Evolutionary conservation across 2,797 vertebrate species (phyloP).

Genomic region (Acanthurus lineatus): DNA sequence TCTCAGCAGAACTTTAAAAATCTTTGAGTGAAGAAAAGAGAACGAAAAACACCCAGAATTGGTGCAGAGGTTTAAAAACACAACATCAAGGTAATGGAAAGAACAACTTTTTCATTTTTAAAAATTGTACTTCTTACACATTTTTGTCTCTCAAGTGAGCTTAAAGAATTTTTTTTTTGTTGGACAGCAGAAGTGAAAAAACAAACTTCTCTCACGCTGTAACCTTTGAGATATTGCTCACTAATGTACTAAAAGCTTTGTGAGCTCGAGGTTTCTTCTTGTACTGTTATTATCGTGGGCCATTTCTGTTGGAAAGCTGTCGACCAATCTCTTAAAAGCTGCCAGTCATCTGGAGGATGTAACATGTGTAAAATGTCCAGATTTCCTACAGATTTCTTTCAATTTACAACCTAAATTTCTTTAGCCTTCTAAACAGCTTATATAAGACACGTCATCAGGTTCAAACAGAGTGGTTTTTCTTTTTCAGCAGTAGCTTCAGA

Average conservation of each 20-base stretch:
- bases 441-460: background rate
- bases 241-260: slow-evolving; percentile 1
- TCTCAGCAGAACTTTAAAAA: background rate
- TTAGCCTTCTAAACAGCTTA: background rate
- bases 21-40: too few relatives aligned
- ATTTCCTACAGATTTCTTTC: background rate
- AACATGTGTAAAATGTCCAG: background rate
- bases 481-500: background rate
- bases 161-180: background rate
- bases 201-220: background rate
- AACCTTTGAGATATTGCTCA: slow-evolving; percentile 10
- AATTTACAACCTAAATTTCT: background rate
- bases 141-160: background rate
- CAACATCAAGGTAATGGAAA: too few relatives aligned
- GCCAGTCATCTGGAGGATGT: background rate
- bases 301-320: background rate
- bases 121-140: too few relatives aligned
- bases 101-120: too few relatives aligned
- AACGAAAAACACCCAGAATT: too few relatives aligned
- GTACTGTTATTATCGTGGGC: slow-evolving; percentile 1
- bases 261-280: slow-evolving; percentile 2
- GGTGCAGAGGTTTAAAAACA: too few relatives aligned
- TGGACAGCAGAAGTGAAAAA: background rate
- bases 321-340: background rate
- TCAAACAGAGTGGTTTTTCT: background rate